phyloP scores from a whole-genome alignment of 1,140 invertebrate genomes.

The Zaprionus nigranus region DNA sequence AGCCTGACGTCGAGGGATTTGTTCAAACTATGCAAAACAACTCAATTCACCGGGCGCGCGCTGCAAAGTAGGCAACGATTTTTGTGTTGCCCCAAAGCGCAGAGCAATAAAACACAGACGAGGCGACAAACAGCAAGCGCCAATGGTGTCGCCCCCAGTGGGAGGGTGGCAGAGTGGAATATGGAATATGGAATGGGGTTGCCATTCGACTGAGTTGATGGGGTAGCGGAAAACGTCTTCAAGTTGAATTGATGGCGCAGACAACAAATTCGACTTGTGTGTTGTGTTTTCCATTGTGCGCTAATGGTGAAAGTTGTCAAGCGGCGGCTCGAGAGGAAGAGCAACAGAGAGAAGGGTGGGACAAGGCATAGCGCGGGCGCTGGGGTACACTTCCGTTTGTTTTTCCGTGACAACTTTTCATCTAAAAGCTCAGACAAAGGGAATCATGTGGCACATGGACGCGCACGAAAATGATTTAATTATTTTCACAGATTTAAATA shows the following conservation, averaged over 20 bases:
- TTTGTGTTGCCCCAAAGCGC: conserved; percentile 67
- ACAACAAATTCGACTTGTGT: conserved; percentile 81
- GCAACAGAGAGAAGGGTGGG: conserved; percentile 21
- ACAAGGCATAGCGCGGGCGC: conserved; percentile 9
- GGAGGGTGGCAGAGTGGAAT: background rate
- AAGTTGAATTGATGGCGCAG: conserved; percentile 79
- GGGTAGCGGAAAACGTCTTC: conserved; percentile 59
- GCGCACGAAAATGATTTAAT: conserved; percentile 8
- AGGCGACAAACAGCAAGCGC: conserved; percentile 23
- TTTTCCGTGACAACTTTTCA: conserved; percentile 72
- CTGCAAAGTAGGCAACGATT: conserved; percentile 72
- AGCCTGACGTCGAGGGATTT: conserved; percentile 53
- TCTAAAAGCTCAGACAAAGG: conserved; percentile 51
- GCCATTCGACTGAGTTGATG: background rate
- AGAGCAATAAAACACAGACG: conserved; percentile 75
- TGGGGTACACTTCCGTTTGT: conserved; percentile 59
- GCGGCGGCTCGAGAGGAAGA: conserved; percentile 60
- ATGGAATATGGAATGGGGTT: background rate
- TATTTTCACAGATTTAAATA: conserved; percentile 12
- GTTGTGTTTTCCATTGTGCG: conserved; percentile 69
- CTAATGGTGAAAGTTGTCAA: conserved; percentile 82
- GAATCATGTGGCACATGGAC: conserved; percentile 22
- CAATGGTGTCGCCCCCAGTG: conserved; percentile 32
- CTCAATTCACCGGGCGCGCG: conserved; percentile 65
- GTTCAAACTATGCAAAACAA: conserved; percentile 80